Conservation (phyloP, 2,113 vertebrate species). For the Eurystomus gularis region DNA sequence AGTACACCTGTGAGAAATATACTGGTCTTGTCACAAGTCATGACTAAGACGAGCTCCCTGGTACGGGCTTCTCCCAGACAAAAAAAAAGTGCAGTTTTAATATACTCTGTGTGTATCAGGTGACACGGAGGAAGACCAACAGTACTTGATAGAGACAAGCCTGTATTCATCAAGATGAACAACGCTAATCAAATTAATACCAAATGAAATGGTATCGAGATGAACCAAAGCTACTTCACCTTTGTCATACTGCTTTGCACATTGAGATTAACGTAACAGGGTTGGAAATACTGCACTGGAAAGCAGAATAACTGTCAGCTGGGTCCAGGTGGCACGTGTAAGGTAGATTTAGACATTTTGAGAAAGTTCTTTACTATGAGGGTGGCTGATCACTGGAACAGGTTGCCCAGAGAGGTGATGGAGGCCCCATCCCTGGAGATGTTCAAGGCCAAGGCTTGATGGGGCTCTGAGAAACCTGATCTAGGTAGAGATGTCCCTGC, state of each 20-base stretch:
- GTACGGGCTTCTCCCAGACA: not conserved
- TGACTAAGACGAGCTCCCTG: not conserved
- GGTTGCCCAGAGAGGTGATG: too few relatives aligned
- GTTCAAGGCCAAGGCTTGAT: too few relatives aligned
- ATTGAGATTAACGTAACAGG: not conserved
- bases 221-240: not conserved
- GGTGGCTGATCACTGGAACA: too few relatives aligned
- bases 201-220: not conserved
- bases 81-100: not conserved
- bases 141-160: not conserved
- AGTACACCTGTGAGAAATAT: not conserved
- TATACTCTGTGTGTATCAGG: not conserved
- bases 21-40: not conserved
- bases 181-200: not conserved
- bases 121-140: not conserved
- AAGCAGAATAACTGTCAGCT: not conserved
- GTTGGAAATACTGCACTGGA: not conserved
- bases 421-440: too few relatives aligned
- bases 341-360: not conserved
- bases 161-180: not conserved
- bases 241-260: not conserved
- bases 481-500: too few relatives aligned
- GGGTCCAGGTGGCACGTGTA: not conserved
- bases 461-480: too few relatives aligned
- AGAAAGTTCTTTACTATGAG: too few relatives aligned